phyloP scores from a whole-genome alignment of 64 coral and sea anemone species.

The Porites australiensis region DNA sequence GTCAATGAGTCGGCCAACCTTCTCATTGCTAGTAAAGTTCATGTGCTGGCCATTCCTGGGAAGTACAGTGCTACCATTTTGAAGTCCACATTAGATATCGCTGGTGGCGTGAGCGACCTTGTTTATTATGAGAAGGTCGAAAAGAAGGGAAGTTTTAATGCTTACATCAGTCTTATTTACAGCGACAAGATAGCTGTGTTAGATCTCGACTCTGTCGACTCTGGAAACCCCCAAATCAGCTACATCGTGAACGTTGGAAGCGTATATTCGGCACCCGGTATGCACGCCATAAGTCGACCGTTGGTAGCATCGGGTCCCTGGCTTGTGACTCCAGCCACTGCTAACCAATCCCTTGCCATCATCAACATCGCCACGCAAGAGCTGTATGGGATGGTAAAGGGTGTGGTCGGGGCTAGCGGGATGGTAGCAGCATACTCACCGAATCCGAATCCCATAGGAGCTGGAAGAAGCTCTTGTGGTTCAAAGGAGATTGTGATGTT shows the following conservation, averaged over 20 bases:
- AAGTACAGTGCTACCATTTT: not conserved
- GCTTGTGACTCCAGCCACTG: slow-evolving; percentile 53
- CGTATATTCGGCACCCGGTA: not conserved
- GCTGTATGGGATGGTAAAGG: slow-evolving; percentile 34
- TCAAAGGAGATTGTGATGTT: not conserved
- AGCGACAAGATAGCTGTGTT: slow-evolving; percentile 53
- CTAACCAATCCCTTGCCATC: slow-evolving; percentile 26
- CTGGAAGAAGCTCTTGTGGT: not conserved
- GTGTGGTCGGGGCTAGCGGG: not conserved
- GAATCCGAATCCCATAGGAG: not conserved
- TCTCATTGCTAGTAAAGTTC: slow-evolving; percentile 6
- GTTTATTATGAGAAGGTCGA: slow-evolving; percentile 3
- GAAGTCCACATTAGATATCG: slow-evolving; percentile 16
- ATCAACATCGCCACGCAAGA: slow-evolving; percentile 20
- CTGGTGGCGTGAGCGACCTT: slow-evolving; percentile 11
- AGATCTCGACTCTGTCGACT: slow-evolving; percentile 13
- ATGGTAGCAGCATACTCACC: not conserved
- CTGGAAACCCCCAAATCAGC: not conserved
- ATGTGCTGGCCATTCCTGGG: not conserved
- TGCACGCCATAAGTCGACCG: not conserved
- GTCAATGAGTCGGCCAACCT: slow-evolving; percentile 20
- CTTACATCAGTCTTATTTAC: slow-evolving; percentile 49
- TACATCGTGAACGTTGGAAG: slow-evolving; percentile 35
- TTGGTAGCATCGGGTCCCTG: not conserved
- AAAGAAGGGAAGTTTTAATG: not conserved